Conservation (phyloP, 2,888 invertebrate genomes). For the Parochlus steinenii region DNA sequence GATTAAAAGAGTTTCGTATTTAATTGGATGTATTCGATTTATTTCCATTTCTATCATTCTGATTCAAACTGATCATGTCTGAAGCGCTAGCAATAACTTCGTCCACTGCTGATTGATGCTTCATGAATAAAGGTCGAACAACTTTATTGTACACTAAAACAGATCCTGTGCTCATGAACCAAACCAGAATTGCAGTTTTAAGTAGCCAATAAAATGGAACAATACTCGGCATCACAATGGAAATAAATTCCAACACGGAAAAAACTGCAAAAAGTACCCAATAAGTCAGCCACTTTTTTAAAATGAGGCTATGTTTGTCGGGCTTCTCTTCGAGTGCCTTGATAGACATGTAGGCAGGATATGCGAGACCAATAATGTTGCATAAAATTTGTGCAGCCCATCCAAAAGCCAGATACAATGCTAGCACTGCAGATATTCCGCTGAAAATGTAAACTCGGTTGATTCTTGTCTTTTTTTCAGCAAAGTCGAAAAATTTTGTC, state of each 20-base stretch:
- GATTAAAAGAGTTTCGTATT: no score
- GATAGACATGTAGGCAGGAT: constrained; percentile 89
- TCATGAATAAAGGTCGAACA: constrained; percentile 67
- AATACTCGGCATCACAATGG: constrained; percentile 74
- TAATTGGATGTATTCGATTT: no score
- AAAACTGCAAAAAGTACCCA: constrained; percentile 95
- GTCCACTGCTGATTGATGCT: constrained; percentile 56
- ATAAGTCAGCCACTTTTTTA: constrained; percentile 94
- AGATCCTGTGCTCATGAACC: constrained; percentile 84
- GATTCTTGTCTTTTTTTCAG: constrained; percentile 55
- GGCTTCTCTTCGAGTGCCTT: constrained; percentile 70
- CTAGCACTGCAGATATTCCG: constrained; percentile 61
- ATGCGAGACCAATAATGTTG: constrained; percentile 86
- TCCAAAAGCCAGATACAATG: constrained; percentile 86
- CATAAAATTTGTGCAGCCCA: constrained; percentile 91
- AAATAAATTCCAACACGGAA: constrained; percentile 87
- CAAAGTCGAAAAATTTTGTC: constrained; percentile 44
- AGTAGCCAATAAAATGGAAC: constrained; percentile 91
- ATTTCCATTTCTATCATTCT: no score
- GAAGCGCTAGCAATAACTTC: no score
- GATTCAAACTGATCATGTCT: no score
- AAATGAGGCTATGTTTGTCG: constrained; percentile 87
- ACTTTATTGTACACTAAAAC: constrained; percentile 56
- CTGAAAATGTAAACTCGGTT: constrained; percentile 58
- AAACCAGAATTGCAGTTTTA: constrained; percentile 76